A percentile compares a stretch with the other conserved stretches of the same genome.
Conservation (phyloP, 2,888 invertebrate species). For the Epistrophe grossulariae region DNA sequence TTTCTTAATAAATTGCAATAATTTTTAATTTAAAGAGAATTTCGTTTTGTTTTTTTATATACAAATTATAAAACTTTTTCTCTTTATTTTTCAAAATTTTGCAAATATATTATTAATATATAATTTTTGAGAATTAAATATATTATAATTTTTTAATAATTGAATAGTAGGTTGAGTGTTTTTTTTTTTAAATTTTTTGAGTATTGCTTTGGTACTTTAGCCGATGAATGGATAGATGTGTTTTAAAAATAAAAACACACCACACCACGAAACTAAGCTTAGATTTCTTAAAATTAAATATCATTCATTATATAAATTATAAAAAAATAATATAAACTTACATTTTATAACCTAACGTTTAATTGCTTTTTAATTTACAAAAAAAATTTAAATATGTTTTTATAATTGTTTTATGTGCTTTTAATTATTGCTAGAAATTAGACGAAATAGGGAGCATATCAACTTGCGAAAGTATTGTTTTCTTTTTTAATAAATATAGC, state of each 20-base stretch:
- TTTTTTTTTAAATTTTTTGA: conserved; percentile 78
- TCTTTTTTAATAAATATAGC: conserved; percentile 9
- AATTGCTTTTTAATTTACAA: conserved; percentile 54
- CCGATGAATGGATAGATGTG: conserved; percentile 79
- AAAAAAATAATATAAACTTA: conserved; percentile 34
- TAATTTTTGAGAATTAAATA: conserved; percentile 34
- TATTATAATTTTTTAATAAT: conserved; percentile 68
- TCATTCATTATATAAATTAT: conserved; percentile 12
- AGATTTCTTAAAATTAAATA: conserved; percentile 63
- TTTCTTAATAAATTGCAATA: conserved; percentile 30
- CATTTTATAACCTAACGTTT: conserved; percentile 49
- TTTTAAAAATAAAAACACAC: conserved; percentile 30
- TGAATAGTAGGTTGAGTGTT: conserved; percentile 77
- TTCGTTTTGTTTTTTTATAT: conserved; percentile 36
- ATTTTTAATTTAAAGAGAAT: conserved; percentile 38
- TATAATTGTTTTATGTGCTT: conserved; percentile 55
- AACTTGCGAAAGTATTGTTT: conserved; percentile 54
- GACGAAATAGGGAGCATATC: conserved; percentile 73
- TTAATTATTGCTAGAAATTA: conserved; percentile 66
- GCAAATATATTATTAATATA: conserved; percentile 52
- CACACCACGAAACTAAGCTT: conserved; percentile 57
- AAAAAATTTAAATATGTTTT: conserved; percentile 34
- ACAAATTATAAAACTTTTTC: conserved; percentile 58
- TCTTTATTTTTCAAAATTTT: conserved; percentile 57
- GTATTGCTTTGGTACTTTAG: conserved; percentile 84